A percentile compares a stretch with the other conserved stretches of the same genome.
Conservation (phyloP, 2,888 invertebrate genomes). For the Digitonthophagus gazella region DNA sequence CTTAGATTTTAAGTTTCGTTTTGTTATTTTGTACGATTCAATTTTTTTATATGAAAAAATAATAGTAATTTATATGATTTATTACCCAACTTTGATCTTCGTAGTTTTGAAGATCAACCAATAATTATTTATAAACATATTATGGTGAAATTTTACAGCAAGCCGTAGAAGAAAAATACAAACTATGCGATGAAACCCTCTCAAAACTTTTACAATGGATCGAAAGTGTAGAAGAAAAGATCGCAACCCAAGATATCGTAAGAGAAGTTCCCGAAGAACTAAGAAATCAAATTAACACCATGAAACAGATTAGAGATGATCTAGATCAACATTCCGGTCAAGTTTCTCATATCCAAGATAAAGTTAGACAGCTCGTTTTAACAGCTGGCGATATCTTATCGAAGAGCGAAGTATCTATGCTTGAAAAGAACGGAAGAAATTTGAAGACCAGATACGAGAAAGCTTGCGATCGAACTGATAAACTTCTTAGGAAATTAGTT, state of each 20-base stretch:
- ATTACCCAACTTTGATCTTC: no score
- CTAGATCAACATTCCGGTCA: slow-evolving; percentile 82
- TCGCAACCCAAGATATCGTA: slow-evolving; percentile 82
- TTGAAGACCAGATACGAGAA: slow-evolving; percentile 80
- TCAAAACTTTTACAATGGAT: slow-evolving; percentile 86
- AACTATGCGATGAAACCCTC: slow-evolving; percentile 83
- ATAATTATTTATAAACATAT: neutral
- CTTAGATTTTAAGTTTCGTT: neutral
- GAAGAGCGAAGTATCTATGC: slow-evolving; percentile 82
- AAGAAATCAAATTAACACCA: slow-evolving; percentile 82
- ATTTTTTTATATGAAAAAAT: neutral
- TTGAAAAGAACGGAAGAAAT: slow-evolving; percentile 84
- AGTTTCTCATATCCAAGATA: slow-evolving; percentile 82
- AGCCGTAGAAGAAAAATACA: slow-evolving; percentile 94
- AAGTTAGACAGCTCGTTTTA: slow-evolving; percentile 84
- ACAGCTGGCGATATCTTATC: slow-evolving; percentile 91
- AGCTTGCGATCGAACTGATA: slow-evolving; percentile 76
- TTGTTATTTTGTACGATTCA: neutral
- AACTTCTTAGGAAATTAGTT: slow-evolving; percentile 70
- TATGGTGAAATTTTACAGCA: slow-evolving; percentile 62
- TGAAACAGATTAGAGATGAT: slow-evolving; percentile 90
- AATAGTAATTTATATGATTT: no score
- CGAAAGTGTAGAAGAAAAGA: slow-evolving; percentile 75
- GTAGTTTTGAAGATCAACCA: neutral
- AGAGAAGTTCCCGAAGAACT: slow-evolving; percentile 84